Evolutionary conservation across 2,888 invertebrate genomes (phyloP), one percentile per base, ranked within the genome.

Genomic region (Anoncus sp.): DNA sequence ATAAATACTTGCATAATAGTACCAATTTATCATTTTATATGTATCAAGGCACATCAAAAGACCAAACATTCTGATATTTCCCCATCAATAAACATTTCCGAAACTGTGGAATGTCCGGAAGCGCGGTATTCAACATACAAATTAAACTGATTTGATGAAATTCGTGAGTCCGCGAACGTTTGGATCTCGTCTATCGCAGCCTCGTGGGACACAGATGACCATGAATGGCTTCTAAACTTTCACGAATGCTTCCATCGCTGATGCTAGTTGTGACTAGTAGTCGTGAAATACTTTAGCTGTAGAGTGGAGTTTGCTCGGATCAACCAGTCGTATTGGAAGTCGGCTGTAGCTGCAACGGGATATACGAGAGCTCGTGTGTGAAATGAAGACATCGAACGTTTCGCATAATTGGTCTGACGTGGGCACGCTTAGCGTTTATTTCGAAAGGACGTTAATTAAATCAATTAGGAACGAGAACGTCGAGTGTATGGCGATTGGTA

Each of bases 391-490:
- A 82, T 83, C 77, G 79, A 81, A 81, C 72, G 70, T 78, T 77
- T 70, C 60, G 66, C 79, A 85, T 85, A 86, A 87, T 85, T 85
- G 85, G 79, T 79, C 82, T 79, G 83, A 83, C 83, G 82, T 72
- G 80, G 80, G 81, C 53, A 45, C 70, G 76, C 76, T 80, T 66
- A 79, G 73, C 79, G 80, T 75, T 62, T 84, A 85, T 85, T 85
- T 84, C 82, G 77, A 84, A 85, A 82, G 81, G 85, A 85, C 84
- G 85, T 86, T 85, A 87, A 88, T 88, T 87, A 86, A 87, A 85
- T 86, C 84, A 87, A 87, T 87, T 85, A 87, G 83, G 77, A 63
- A 69, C 40, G 38, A 38, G 43, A 78, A 72, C 77, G 80, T 75
- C 76, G 77, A 81, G 82, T 83, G 76, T 83, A 83, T 80, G 83